phyloP scores from a whole-genome alignment of 2,888 invertebrate genomes.

The Plagodis dolabraria region DNA sequence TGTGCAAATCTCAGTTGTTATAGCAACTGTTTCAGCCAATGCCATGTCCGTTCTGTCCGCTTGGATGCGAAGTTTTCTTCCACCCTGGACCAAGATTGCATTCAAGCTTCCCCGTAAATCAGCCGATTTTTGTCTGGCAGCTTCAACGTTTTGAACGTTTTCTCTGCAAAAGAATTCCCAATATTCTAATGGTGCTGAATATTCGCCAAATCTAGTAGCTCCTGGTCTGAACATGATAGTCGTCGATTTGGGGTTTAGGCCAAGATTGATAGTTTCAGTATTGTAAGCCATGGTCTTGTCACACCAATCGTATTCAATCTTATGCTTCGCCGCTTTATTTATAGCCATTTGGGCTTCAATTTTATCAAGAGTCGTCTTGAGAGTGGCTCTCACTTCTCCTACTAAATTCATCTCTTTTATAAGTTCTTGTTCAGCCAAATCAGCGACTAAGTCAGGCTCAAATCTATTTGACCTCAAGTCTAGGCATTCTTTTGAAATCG shows the following conservation, averaged over 20 bases:
- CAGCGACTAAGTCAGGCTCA: slow-evolving; percentile 90
- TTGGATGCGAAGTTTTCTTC: slow-evolving; percentile 92
- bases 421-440: slow-evolving; percentile 90
- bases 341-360: slow-evolving; percentile 89
- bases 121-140: slow-evolving; percentile 90
- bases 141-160: slow-evolving; percentile 90
- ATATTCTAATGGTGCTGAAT: slow-evolving; percentile 87
- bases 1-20: slow-evolving; percentile 90
- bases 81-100: slow-evolving; percentile 89
- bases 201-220: slow-evolving; percentile 90
- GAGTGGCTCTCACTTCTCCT: slow-evolving; percentile 86
- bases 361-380: slow-evolving; percentile 86
- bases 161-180: slow-evolving; percentile 94
- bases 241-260: slow-evolving; percentile 88
- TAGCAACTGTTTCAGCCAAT: slow-evolving; percentile 89
- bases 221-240: slow-evolving; percentile 92
- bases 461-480: slow-evolving; percentile 88
- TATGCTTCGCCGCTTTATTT: slow-evolving; percentile 92
- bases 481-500: slow-evolving; percentile 91
- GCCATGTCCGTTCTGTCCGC: slow-evolving; percentile 93
- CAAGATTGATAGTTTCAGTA: slow-evolving; percentile 89
- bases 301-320: slow-evolving; percentile 96
- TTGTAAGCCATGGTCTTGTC: slow-evolving; percentile 93
- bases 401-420: slow-evolving; percentile 90
- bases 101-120: slow-evolving; percentile 89